Percentiles rank a stretch among this genome's conserved stretches.
Conservation (phyloP, 2,113 vertebrate genomes). For the Stictonetta naevosa region DNA sequence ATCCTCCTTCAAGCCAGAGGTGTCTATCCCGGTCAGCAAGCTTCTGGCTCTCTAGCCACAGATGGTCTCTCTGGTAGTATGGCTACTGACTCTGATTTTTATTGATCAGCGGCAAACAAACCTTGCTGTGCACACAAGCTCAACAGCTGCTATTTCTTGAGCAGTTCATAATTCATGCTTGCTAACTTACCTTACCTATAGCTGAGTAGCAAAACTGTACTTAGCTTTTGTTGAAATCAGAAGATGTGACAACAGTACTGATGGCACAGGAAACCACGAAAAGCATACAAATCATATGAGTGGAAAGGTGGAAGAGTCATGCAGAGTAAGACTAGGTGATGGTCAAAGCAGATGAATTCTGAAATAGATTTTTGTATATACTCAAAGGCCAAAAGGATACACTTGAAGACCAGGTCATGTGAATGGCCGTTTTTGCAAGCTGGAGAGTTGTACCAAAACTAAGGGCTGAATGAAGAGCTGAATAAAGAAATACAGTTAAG, state of each 20-base stretch:
- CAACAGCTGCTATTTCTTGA: conserved; percentile 70
- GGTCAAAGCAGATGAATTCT: not conserved
- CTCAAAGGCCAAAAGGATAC: not conserved
- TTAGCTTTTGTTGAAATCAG: not conserved
- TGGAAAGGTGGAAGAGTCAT: not conserved
- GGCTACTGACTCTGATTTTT: conserved; percentile 69
- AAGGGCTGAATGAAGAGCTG: not conserved
- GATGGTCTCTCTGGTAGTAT: conserved; percentile 58
- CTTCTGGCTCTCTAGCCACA: conserved; percentile 51
- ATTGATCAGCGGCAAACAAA: conserved; percentile 68
- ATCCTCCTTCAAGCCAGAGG: not conserved
- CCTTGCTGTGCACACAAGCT: conserved; percentile 64
- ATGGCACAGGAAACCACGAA: not conserved
- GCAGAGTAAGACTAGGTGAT: not conserved
- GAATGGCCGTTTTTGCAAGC: not conserved
- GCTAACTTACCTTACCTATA: conserved; percentile 50
- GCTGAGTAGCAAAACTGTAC: not conserved
- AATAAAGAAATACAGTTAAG: not conserved
- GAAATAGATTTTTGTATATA: not conserved
- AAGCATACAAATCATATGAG: not conserved
- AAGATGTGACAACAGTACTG: not conserved
- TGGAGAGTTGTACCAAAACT: not conserved
- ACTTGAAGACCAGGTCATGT: not conserved
- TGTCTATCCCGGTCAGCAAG: not conserved
- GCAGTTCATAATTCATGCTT: conserved; percentile 66